Evolutionary conservation across 2,113 vertebrate genomes (phyloP), one percentile per base, ranked within the genome.

Genomic region (Chaetura pelagica): DNA sequence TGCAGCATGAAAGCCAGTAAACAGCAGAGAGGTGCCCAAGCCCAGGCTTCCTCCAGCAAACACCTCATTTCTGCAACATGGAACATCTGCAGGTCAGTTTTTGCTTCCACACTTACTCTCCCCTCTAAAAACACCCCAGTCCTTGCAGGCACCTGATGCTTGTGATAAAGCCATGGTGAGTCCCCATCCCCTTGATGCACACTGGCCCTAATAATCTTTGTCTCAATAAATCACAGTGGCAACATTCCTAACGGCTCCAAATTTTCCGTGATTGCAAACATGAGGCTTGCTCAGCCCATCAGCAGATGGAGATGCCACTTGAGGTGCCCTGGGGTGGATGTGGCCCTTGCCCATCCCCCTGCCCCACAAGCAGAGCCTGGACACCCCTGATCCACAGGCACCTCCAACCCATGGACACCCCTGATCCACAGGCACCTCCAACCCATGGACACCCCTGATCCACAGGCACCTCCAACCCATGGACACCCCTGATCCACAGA

Each of bases 201-300:
- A 77, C 79, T 24, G 27, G 62, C 86, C 81, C 76, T 91, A 93
- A 96, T 96, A 93, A 97, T 90, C 93, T 94, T 86, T 83, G 89
- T 91, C 95, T 74, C 64, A 97, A 96, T 95, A 94, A 94, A 89
- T 96, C 96, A 79, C 64, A 48, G 94, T 20, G 88, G 78, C 59
- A 84, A 73, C 89, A 61, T 29, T 72, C 90, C 87, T 95, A 94
- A 90, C 26, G 90, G 90, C 91, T 93, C 92, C 82, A 84, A 32
- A 49, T 34, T 34, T 61, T 54, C 46, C n/a, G 40, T 23, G 15
- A 20, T 11, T 29, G 46, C 0, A 0, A 94, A 84, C 90, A 93
- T 90, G 87, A 96, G 89, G 86, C 91, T 94, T 90, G 89, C 77
- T 96, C 94, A 94, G 96, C 91, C 93, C 72, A 42, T 93, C 96